Evolutionary conservation across 2,888 invertebrate species (phyloP).

Genomic region (Lymantria monacha): DNA sequence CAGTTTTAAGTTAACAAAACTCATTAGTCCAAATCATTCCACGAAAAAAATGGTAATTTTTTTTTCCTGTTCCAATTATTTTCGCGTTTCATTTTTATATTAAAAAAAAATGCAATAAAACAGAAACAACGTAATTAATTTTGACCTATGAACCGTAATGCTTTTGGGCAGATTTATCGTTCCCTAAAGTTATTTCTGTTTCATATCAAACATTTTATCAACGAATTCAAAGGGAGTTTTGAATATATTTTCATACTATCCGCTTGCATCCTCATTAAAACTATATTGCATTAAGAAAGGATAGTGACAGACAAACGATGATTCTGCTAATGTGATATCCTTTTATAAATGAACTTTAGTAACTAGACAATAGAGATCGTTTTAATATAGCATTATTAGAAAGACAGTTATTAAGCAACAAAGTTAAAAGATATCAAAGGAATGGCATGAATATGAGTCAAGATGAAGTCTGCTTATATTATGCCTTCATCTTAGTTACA

Average conservation of each 20-base stretch:
- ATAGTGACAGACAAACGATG: conserved; percentile 35
- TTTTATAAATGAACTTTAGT: conserved; percentile 3
- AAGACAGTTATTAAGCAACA: conserved; percentile 23
- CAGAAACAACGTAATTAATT: too few species aligned
- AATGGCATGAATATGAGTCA: conserved; percentile 43
- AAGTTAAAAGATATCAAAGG: conserved; percentile 50
- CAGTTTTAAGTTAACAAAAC: background rate
- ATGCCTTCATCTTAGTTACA: conserved; percentile 35
- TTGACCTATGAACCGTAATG: too few species aligned
- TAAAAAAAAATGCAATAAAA: too few species aligned
- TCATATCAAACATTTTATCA: too few species aligned
- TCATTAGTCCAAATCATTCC: too few species aligned
- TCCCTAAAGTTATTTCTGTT: too few species aligned
- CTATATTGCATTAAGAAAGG: conserved; percentile 30
- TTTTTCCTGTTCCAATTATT: too few species aligned
- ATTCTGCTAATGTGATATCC: conserved; percentile 18
- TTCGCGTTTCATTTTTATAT: too few species aligned
- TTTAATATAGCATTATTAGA: conserved; percentile 1
- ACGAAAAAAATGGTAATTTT: too few species aligned
- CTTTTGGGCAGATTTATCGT: too few species aligned
- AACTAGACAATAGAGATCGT: conserved; percentile 6
- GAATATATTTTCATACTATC: too few species aligned
- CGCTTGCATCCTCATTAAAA: conserved; percentile 43
- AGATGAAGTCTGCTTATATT: conserved; percentile 51
- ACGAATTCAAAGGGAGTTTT: too few species aligned